Conservation (phyloP, 2,888 invertebrate genomes). For the Adineta ricciae region DNA sequence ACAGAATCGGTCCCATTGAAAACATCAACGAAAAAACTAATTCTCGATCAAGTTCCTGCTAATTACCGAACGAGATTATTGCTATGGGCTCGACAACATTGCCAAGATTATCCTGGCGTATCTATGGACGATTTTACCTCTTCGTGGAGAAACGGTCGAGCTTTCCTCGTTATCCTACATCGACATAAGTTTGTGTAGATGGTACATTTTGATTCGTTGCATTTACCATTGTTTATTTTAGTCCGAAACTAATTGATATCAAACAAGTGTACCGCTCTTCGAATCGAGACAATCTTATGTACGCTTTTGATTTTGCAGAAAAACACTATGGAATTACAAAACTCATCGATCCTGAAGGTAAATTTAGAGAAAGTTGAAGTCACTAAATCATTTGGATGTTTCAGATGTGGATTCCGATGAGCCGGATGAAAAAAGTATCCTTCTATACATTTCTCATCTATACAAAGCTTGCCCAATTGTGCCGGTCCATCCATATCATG, state of each 20-base stretch:
- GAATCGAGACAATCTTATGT: conserved; percentile 85
- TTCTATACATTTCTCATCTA: conserved; percentile 96
- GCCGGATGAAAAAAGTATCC: conserved; percentile 97
- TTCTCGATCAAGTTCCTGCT: conserved; percentile 64
- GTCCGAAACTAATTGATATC: conserved; percentile 64
- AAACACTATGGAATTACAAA: conserved; percentile 93
- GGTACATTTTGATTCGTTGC: neutral
- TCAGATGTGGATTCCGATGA: conserved; percentile 95
- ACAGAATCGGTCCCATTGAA: neutral
- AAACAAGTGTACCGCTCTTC: conserved; percentile 58
- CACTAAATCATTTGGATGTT: conserved; percentile 37
- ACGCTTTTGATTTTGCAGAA: conserved; percentile 89
- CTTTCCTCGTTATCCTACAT: conserved; percentile 95
- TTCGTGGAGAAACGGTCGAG: conserved; percentile 94
- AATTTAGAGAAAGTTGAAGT: conserved; percentile 35
- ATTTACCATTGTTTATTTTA: conserved; percentile 45
- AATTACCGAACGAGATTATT: conserved; percentile 70
- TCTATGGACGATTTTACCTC: conserved; percentile 85
- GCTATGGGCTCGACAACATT: conserved; percentile 89
- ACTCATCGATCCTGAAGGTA: conserved; percentile 92
- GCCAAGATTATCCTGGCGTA: conserved; percentile 92
- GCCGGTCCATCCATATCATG: neutral
- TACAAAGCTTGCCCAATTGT: conserved; percentile 86
- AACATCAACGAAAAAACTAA: conserved; percentile 55
- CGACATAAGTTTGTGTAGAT: conserved; percentile 67